A percentile compares a stretch with the other conserved stretches of the same genome.
phyloP scores from a whole-genome alignment of 2,888 invertebrate genomes.

The Aporophyla lueneburgensis region DNA sequence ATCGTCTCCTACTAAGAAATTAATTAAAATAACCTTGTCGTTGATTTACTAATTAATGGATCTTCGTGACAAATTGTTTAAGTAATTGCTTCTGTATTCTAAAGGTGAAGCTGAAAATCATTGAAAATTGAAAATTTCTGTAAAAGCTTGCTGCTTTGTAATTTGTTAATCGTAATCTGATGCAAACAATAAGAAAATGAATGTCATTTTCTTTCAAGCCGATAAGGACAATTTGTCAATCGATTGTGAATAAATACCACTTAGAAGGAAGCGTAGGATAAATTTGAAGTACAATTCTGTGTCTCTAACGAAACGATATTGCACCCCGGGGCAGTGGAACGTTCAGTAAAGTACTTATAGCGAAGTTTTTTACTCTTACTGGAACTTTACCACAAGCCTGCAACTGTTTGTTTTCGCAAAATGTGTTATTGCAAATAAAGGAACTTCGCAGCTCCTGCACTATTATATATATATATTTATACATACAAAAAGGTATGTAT shows the following conservation, averaged over 20 bases:
- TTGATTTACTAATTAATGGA: conserved; percentile 24
- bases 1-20: conserved; percentile 55
- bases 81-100: conserved; percentile 5
- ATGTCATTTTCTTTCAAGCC: not conserved
- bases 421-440: not conserved
- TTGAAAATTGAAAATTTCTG: not conserved
- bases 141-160: not conserved
- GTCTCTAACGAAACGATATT: conserved; percentile 4
- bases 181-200: too few relatives aligned
- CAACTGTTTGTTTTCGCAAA: not conserved
- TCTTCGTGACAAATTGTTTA: conserved; percentile 18
- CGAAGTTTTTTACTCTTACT: not conserved
- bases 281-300: conserved; percentile 14
- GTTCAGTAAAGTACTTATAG: conserved; percentile 10
- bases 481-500: not conserved
- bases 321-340: conserved; percentile 6
- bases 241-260: conserved; percentile 1
- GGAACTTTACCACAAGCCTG: not conserved
- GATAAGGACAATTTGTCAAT: not conserved
- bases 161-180: not conserved
- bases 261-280: not conserved
- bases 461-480: not conserved
- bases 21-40: conserved; percentile 56
- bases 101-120: not conserved
- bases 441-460: not conserved